A percentile compares a stretch with the other conserved stretches of the same genome.
phyloP scores from a whole-genome alignment of 2,888 invertebrate species.

The Eristalis intricaria region DNA sequence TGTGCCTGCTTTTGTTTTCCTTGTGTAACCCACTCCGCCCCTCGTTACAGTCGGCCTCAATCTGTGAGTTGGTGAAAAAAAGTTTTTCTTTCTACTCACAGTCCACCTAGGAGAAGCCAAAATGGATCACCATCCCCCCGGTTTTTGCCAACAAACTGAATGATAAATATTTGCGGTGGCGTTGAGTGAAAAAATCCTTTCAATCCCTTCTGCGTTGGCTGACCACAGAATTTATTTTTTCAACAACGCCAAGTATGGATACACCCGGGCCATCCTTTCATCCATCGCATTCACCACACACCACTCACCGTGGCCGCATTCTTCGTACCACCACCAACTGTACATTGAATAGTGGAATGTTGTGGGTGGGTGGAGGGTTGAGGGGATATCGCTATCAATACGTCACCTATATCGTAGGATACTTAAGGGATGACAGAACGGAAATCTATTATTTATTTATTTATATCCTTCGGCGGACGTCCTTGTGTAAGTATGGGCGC shows the following conservation, averaged over 20 bases:
- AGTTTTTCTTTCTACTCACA: constrained; percentile 20
- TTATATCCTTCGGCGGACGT: constrained; percentile 43
- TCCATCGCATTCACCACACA: background rate
- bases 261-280: constrained; percentile 3
- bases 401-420: constrained; percentile 39
- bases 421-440: constrained; percentile 59
- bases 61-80: constrained; percentile 29
- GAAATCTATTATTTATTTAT: constrained; percentile 66
- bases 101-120: constrained; percentile 2
- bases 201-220: constrained; percentile 51
- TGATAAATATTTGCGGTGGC: constrained; percentile 65
- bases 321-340: background rate
- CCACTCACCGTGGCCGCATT: background rate
- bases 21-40: background rate
- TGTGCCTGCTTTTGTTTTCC: background rate
- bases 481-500: constrained; percentile 29
- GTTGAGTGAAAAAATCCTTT: constrained; percentile 52
- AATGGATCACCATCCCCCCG: constrained; percentile 17
- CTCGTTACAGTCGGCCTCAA: background rate
- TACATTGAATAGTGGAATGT: background rate
- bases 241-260: constrained; percentile 40
- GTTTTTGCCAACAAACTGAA: constrained; percentile 19
- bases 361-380: too few relatives aligned
- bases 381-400: constrained; percentile 24
- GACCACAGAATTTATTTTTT: constrained; percentile 55